Percentiles rank a stretch among this genome's conserved stretches.
These are phyloP conservation scores for Calvadosia cruxmelitensis DNA, from an alignment of 30 jellyfish, hydroid and myxozoan genomes.

Conservation along the genomic window DNA sequence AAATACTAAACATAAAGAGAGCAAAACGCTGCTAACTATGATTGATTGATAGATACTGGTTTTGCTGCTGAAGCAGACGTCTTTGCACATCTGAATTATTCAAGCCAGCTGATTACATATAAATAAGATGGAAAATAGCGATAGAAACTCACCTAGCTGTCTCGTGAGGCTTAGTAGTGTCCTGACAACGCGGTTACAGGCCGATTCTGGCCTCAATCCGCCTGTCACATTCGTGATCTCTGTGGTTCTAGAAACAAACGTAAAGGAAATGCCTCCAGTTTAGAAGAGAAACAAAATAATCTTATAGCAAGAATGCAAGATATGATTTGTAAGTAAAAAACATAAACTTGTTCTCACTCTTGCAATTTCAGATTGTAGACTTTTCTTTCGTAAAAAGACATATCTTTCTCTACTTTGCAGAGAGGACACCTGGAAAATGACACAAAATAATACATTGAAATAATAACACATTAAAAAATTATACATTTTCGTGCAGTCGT, in stretches of 20 bases:
- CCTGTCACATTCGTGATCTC: not conserved
- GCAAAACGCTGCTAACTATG: too few species aligned
- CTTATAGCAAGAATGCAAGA: not conserved
- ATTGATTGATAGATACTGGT: too few species aligned
- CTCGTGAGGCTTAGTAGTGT: not conserved
- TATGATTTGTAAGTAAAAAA: not conserved
- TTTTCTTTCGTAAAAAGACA: constrained; percentile 32
- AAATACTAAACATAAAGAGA: too few species aligned
- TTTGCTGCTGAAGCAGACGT: too few species aligned
- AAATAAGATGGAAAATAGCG: too few species aligned
- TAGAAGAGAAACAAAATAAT: not conserved
- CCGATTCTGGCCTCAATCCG: not conserved
- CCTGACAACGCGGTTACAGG: not conserved
- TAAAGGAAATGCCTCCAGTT: not conserved
- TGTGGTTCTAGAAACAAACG: too few species aligned
- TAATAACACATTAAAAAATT: too few species aligned
- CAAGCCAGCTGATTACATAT: too few species aligned
- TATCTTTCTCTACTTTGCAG: constrained; percentile 44
- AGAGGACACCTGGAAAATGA: constrained; percentile 40
- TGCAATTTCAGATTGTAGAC: constrained; percentile 40
- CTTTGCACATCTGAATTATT: too few species aligned
- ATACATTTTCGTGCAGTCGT: too few species aligned
- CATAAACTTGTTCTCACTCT: not conserved
- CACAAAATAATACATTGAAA: too few species aligned
- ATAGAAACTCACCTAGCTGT: too few species aligned